A percentile compares a stretch with the other conserved stretches of the same genome.
These are phyloP conservation scores for Protodeltote pygarga DNA, from an alignment of 2,888 invertebrate genomes.

Conservation along the genomic window DNA sequence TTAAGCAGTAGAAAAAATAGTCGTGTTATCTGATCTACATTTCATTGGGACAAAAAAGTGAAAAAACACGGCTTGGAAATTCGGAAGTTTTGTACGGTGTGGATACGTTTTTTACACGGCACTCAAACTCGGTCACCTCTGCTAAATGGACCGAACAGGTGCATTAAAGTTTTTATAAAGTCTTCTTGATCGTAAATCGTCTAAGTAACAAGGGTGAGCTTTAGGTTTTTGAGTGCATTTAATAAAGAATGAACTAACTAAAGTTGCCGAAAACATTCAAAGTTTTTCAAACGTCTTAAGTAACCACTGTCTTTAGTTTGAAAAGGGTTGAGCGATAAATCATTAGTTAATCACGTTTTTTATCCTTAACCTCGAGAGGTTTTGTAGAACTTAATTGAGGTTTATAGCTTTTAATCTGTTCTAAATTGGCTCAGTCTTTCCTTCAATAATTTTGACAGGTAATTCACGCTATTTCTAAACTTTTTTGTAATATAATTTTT, in stretches of 20 bases:
- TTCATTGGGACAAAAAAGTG: conserved; percentile 17
- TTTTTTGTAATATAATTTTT: background rate
- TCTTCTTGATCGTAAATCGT: conserved; percentile 74
- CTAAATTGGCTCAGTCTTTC: conserved; percentile 38
- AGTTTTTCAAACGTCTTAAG: conserved; percentile 50
- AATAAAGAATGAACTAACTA: conserved; percentile 64
- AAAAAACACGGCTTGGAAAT: conserved; percentile 17
- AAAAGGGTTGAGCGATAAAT: conserved; percentile 56
- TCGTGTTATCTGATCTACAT: conserved; percentile 26
- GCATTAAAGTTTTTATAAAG: conserved; percentile 76
- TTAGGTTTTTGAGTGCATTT: conserved; percentile 73
- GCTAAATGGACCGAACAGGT: conserved; percentile 79
- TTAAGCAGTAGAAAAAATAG: conserved; percentile 5
- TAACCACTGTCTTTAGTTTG: conserved; percentile 45
- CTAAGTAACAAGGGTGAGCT: conserved; percentile 78
- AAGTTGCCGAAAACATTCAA: conserved; percentile 57
- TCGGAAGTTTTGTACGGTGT: conserved; percentile 46
- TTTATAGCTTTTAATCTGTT: conserved; percentile 46
- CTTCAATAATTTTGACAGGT: conserved; percentile 33
- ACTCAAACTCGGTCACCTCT: conserved; percentile 62
- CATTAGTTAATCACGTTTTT: conserved; percentile 53
- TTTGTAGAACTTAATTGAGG: conserved; percentile 50
- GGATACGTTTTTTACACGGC: conserved; percentile 38
- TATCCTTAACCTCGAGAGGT: conserved; percentile 41
- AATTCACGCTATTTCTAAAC: conserved; percentile 10